A percentile compares a stretch with the other conserved stretches of the same genome.
Conservation (phyloP, 92 coral and sea anemone species). For the Palythoa grandis region DNA sequence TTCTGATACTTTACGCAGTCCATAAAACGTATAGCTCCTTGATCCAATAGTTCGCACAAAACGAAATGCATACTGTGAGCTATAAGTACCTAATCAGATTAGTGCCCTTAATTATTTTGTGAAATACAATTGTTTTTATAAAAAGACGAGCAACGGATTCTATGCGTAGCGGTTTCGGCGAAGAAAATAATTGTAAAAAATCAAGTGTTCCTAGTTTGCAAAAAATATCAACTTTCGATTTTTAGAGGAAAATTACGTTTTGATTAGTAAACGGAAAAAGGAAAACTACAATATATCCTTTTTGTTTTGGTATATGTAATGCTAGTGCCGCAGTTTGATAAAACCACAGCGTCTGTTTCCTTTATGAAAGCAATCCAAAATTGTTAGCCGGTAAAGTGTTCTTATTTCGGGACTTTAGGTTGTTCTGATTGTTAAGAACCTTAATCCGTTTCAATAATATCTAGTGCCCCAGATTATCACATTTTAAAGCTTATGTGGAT, state of each 20-base stretch:
- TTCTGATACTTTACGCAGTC: neutral
- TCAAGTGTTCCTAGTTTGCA: neutral
- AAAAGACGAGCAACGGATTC: constrained; percentile 15
- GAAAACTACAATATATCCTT: neutral
- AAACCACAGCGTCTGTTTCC: constrained; percentile 40
- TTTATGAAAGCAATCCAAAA: neutral
- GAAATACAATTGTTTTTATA: neutral
- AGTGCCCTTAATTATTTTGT: no score
- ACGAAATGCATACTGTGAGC: no score
- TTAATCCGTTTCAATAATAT: no score
- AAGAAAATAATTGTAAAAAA: neutral
- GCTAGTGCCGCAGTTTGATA: neutral
- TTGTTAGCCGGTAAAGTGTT: neutral
- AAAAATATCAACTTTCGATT: neutral
- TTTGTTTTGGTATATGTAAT: neutral
- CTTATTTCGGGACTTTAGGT: neutral
- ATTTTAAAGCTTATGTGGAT: no score
- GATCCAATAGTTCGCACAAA: no score
- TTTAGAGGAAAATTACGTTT: neutral
- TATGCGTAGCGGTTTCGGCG: neutral
- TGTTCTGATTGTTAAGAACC: no score
- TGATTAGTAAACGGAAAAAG: neutral
- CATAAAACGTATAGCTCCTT: no score
- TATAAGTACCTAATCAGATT: no score
- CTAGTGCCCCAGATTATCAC: no score